Evolutionary conservation across 1,140 invertebrate species (phyloP), one percentile per base, ranked within the genome.

Genomic region (Pachyrhynchus sulphureomaculatus): DNA sequence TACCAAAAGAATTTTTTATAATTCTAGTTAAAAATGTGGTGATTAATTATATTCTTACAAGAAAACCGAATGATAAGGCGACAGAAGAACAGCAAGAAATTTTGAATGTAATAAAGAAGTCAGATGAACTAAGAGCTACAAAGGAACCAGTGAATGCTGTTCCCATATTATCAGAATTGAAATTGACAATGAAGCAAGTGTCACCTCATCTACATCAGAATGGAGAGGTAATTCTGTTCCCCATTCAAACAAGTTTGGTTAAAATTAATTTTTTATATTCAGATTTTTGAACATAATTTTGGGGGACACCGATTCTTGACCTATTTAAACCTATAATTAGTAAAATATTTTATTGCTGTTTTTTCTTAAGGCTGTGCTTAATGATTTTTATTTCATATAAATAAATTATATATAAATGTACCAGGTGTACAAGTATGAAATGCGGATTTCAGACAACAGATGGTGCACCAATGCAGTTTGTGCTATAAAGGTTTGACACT

Each of bases 1-100:
- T n/a, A n/a, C n/a, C n/a, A n/a, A n/a, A n/a, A n/a, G n/a, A n/a
- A n/a, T n/a, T n/a, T n/a, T n/a, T n/a, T n/a, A n/a, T n/a, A n/a
- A n/a, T n/a, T 70, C 41, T 44, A 71, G 69, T 52, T 24, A 65
- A 62, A 49, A 60, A 64, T 24, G 17, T 48, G 9, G 61, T 71
- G n/a, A 51, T 68, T 4, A 67, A 69, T 20, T 71, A 67, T 47
- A 66, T 69, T 2, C 34, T 71, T 12, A 51, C 44, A 6, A 51
- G 62, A 20, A 45, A 62, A 42, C 5, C 53, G 5, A 55, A 33
- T 20, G 56, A 68, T 33, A 49, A 44, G 44, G 59, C 47, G 9
- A 41, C 24, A 20, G 49, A 62, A 9, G 63, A 57, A 34, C 47
- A 44, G 8, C 53, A 64, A 48, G 21, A 67, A 17, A 64, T 67